Evolutionary conservation across 2,113 vertebrate species (phyloP), one percentile per base, ranked within the genome.

Genomic region (Nesoenas mayeri): DNA sequence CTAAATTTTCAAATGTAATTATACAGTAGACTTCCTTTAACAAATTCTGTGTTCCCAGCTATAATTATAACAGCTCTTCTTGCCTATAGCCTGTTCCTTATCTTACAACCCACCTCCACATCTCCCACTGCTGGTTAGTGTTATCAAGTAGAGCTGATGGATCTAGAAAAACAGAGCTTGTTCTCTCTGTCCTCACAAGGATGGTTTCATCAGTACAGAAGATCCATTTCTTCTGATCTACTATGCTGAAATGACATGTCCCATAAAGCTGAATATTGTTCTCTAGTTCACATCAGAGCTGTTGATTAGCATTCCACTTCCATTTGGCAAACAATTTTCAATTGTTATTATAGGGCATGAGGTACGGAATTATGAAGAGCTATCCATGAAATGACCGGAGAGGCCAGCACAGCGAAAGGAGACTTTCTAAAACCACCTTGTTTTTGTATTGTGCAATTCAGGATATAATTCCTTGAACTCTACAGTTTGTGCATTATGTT

Each of bases 1-100:
- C 98, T 98, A 97, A 98, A 98, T 98, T 98, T 98, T 98, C 97
- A 97, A 97, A 98, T 98, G 97, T 98, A 98, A 98, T 98, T 98
- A 98, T 97, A 97, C 97, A 98, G 96, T 98, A 98, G 97, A 98
- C 98, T 98, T 98, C 97, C 98, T 97, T 97, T 97, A 98, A 97
- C 98, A 98, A 98, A 97, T 97, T 98, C 97, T 79, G 81, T 97
- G 96, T 98, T 98, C 96, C 94, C 90, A 83, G 85, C 97, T 98
- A 95, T 97, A 98, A 98, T 98, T 98, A 97, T 94, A 97, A 97
- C 96, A 96, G 97, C 96, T 97, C 97, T 97, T 97, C 97, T 98
- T 96, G 97, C 97, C 96, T 97, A 81, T 96, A 97, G 97, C 92
- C 91, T 98, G 75, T 97, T 98, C 96, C 96, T 98, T 98, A 97